A percentile compares a stretch with the other conserved stretches of the same genome.
Evolutionary conservation across 2,113 vertebrate species (phyloP).

Genomic region (Labeo catla): DNA sequence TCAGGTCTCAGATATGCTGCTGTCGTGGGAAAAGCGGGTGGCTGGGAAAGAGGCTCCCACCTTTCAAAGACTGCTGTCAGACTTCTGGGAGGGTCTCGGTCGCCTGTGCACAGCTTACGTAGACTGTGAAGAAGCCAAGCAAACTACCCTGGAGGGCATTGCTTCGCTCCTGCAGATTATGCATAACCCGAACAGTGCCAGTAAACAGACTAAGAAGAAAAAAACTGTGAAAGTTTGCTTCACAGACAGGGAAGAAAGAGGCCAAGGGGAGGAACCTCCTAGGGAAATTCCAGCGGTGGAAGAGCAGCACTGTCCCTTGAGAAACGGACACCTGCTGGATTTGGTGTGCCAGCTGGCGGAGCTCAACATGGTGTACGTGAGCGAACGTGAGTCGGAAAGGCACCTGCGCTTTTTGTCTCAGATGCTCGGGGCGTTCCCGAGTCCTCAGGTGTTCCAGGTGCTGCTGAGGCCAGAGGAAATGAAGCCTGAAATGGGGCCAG

Average conservation of each 20-base stretch:
- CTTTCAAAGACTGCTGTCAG: slow-evolving; percentile 79
- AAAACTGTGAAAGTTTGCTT: slow-evolving; percentile 84
- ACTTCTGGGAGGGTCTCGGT: slow-evolving; percentile 87
- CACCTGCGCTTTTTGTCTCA: slow-evolving; percentile 90
- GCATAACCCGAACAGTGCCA: slow-evolving; percentile 76
- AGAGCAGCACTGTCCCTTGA: slow-evolving; percentile 61
- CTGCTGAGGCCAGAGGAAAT: slow-evolving; percentile 74
- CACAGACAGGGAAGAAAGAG: slow-evolving; percentile 70
- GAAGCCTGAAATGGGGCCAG: slow-evolving; percentile 47
- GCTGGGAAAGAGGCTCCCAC: slow-evolving; percentile 53
- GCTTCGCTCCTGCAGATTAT: slow-evolving; percentile 85
- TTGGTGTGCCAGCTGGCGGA: slow-evolving; percentile 88
- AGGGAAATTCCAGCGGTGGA: slow-evolving; percentile 49
- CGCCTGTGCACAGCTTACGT: slow-evolving; percentile 78
- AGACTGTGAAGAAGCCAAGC: slow-evolving; percentile 77
- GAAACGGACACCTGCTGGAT: slow-evolving; percentile 81
- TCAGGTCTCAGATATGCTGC: slow-evolving; percentile 83
- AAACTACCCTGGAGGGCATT: slow-evolving; percentile 79
- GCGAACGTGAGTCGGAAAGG: slow-evolving; percentile 81
- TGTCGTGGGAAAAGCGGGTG: slow-evolving; percentile 87
- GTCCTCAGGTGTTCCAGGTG: slow-evolving; percentile 81
- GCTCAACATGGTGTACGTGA: slow-evolving; percentile 85
- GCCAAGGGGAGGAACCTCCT: slow-evolving; percentile 50
- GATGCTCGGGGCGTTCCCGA: slow-evolving; percentile 85
- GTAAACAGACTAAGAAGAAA: slow-evolving; percentile 75